These are phyloP conservation scores for Keiferia lycopersicella DNA, from an alignment of 2,888 invertebrate genomes.

Conservation along the genomic window DNA sequence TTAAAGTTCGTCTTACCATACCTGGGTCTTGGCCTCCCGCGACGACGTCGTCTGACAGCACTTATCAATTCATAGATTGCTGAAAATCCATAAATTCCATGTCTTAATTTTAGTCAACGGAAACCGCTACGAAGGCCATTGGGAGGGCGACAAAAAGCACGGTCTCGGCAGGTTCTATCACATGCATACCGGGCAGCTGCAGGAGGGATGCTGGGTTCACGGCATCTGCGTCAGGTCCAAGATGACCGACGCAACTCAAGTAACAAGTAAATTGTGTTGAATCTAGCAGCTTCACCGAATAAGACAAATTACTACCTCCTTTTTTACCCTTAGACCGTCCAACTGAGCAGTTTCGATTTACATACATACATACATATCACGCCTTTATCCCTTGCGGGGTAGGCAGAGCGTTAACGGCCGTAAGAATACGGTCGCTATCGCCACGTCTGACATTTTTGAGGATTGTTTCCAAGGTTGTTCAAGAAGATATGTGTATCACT, in stretches of 20 bases:
- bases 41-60: no score
- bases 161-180: conserved; percentile 85
- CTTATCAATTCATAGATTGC: no score
- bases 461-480: no score
- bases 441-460: background rate
- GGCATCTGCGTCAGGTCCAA: conserved; percentile 78
- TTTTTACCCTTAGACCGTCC: no score
- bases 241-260: conserved; percentile 81
- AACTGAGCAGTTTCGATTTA: no score
- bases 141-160: conserved; percentile 77
- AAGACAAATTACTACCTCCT: no score
- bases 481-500: no score
- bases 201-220: conserved; percentile 84
- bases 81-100: no score
- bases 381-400: background rate
- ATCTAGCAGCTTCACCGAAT: no score
- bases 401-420: background rate
- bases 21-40: no score
- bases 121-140: conserved; percentile 85
- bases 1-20: no score
- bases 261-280: no score
- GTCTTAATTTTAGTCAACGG: conserved; percentile 70
- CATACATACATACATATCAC: background rate
- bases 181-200: conserved; percentile 83
- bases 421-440: background rate